Evolutionary conservation across 2,113 vertebrate species (phyloP), one percentile per base, ranked within the genome.

Genomic region (Stigmatopora argus): DNA sequence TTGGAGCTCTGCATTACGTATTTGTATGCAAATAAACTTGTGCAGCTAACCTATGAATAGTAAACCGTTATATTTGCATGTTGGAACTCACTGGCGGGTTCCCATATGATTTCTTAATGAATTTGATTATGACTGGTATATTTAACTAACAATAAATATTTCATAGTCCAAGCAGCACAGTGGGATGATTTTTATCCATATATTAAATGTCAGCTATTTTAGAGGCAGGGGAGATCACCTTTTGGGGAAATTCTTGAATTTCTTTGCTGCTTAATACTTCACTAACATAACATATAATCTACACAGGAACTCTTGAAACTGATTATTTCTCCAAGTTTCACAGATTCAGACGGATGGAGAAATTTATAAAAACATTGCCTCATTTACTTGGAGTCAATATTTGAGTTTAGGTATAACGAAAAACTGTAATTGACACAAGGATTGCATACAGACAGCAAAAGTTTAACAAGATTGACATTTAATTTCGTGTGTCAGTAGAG

Each of bases 11-110:
- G 67, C 45, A 7, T 70, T 60, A 71, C 71, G 78, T 71, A 69
- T 83, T 55, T 81, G 75, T 69, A 79, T 84, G 75, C 62, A 76
- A 83, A 82, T 70, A 0, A 18, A 51, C 41, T 57, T 10, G n/a
- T 66, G 67, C 56, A 60, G 66, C 71, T 61, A 62, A 67, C 66
- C 45, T 51, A 60, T 64, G 48, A 80, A 74, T 63, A 71, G 59
- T 66, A 72, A 81, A 78, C 44, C 55, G 61, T 69, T 60, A 60
- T 14, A 69, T 74, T 77, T 72, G 68, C 70, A 70, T 65, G 67
- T 71, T 76, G 69, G 19, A 62, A 56, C 73, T 18, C 60, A 38
- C 72, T 79, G 63, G 66, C 53, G 53, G 61, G 44, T 65, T 23
- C 48, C 15, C 66, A 21, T 45, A 26, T 47, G 45, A 47, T 55